phyloP scores from a whole-genome alignment of 2,888 invertebrate species.

The Pheosia tremula region DNA sequence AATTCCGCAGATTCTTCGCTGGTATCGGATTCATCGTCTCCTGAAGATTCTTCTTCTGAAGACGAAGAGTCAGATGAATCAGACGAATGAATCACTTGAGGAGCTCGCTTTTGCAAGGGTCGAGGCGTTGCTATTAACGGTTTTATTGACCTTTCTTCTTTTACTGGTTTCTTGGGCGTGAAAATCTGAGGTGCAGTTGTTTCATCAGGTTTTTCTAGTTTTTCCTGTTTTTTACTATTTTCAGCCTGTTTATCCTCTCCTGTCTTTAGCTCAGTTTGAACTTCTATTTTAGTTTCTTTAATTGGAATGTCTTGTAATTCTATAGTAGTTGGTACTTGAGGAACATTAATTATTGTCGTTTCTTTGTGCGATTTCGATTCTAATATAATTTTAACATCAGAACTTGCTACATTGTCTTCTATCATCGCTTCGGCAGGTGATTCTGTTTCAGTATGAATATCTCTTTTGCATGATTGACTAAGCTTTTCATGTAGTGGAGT shows the following conservation, averaged over 20 bases:
- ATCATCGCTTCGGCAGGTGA: not conserved
- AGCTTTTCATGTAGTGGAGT: not conserved
- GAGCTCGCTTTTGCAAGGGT: conserved; percentile 82
- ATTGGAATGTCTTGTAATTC: conserved; percentile 67
- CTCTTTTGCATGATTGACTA: not conserved
- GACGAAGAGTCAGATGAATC: conserved; percentile 71
- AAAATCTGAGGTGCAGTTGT: conserved; percentile 26
- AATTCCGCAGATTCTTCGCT: conserved; percentile 75
- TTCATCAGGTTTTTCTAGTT: conserved; percentile 43
- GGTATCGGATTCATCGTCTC: conserved; percentile 72
- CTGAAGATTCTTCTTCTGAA: conserved; percentile 75
- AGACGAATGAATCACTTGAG: conserved; percentile 71
- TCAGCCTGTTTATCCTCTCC: conserved; percentile 60
- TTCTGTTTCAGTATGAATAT: not conserved
- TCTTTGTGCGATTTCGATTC: conserved; percentile 4
- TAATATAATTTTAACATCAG: conserved; percentile 5
- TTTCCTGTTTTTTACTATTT: conserved; percentile 35
- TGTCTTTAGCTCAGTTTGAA: conserved; percentile 36
- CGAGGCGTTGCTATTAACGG: conserved; percentile 86
- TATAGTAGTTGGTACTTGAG: conserved; percentile 31
- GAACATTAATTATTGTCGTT: conserved; percentile 15
- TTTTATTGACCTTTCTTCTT: conserved; percentile 82
- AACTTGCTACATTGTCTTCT: not conserved
- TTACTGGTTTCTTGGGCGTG: conserved; percentile 65
- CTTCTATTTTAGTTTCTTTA: conserved; percentile 35